Percentiles rank a stretch among this genome's conserved stretches.
phyloP scores from a whole-genome alignment of 2,797 vertebrate species.

The Pagetopsis macropterus region DNA sequence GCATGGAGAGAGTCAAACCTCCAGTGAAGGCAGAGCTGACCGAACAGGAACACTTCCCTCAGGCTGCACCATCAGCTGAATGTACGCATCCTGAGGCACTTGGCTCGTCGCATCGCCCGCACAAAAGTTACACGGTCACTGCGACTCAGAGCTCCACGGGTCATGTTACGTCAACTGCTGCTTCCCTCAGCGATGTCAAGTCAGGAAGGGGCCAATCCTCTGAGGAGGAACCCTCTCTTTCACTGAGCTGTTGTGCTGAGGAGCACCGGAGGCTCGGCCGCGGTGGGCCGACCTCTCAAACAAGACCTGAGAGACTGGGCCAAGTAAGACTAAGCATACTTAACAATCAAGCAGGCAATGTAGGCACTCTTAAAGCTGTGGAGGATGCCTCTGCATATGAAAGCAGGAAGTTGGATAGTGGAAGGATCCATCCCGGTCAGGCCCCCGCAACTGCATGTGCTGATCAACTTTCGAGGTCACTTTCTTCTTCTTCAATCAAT shows the following conservation, averaged over 20 bases:
- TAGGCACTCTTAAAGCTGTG: conserved; percentile 15
- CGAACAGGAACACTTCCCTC: conserved; percentile 17
- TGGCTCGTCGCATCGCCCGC: conserved; percentile 19
- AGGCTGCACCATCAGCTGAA: conserved; percentile 28
- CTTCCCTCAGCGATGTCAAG: conserved; percentile 27
- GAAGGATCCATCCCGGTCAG: conserved; percentile 11
- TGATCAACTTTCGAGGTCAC: conserved; percentile 6
- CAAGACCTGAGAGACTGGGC: conserved; percentile 22
- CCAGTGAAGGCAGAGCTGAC: conserved; percentile 22
- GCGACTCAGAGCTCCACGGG: conserved; percentile 31
- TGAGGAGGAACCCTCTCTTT: conserved; percentile 25
- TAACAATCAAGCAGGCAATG: conserved; percentile 37
- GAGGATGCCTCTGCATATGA: background rate
- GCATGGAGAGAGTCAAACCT: conserved; percentile 33
- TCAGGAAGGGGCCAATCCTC: conserved; percentile 39
- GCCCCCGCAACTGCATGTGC: background rate
- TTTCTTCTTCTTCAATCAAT: conserved; percentile 24
- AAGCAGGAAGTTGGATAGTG: conserved; percentile 22
- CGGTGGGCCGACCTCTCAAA: conserved; percentile 30
- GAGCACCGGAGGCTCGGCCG: conserved; percentile 40
- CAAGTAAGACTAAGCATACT: conserved; percentile 47
- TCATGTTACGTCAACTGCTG: conserved; percentile 29
- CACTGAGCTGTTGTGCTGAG: conserved; percentile 23
- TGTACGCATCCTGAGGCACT: conserved; percentile 25
- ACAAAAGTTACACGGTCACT: conserved; percentile 39